Conservation (phyloP, 2,888 invertebrate genomes). For the Harpalus rubripes region DNA sequence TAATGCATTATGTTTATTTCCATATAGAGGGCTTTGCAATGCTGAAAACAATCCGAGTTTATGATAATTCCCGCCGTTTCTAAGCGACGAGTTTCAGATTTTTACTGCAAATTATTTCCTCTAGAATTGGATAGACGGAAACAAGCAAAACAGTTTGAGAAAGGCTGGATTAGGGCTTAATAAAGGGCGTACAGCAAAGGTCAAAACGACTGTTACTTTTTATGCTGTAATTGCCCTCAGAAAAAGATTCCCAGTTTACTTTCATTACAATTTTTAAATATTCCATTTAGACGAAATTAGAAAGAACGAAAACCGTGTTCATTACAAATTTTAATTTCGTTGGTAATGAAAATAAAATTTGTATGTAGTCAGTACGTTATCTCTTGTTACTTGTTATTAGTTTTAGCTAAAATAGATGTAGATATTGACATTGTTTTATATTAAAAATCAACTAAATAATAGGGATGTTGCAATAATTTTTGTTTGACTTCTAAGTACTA, state of each 20-base stretch:
- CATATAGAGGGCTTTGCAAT: not conserved
- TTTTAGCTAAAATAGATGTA: too few species aligned
- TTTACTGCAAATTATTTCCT: conserved; percentile 45
- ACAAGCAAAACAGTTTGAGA: conserved; percentile 28
- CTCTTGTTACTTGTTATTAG: too few species aligned
- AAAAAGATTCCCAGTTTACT: not conserved
- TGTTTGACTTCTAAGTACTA: too few species aligned
- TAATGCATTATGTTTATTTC: not conserved
- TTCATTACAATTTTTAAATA: conserved; percentile 4
- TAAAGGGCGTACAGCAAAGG: conserved; percentile 14
- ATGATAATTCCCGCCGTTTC: conserved; percentile 17
- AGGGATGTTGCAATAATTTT: too few species aligned
- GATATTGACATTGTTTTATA: too few species aligned
- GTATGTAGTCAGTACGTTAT: not conserved
- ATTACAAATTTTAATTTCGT: not conserved
- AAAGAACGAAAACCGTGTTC: not conserved
- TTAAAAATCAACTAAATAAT: too few species aligned
- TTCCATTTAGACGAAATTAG: not conserved
- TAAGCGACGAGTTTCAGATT: conserved; percentile 24
- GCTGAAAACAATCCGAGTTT: not conserved
- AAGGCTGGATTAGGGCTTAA: conserved; percentile 19
- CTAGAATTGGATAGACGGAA: not conserved
- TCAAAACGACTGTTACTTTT: conserved; percentile 16
- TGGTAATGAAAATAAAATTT: not conserved
- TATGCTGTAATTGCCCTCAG: conserved; percentile 26